Evolutionary conservation across 2,797 vertebrate species (phyloP), one percentile per base, ranked within the genome.

Genomic region (Parotocinclus haroldoi): DNA sequence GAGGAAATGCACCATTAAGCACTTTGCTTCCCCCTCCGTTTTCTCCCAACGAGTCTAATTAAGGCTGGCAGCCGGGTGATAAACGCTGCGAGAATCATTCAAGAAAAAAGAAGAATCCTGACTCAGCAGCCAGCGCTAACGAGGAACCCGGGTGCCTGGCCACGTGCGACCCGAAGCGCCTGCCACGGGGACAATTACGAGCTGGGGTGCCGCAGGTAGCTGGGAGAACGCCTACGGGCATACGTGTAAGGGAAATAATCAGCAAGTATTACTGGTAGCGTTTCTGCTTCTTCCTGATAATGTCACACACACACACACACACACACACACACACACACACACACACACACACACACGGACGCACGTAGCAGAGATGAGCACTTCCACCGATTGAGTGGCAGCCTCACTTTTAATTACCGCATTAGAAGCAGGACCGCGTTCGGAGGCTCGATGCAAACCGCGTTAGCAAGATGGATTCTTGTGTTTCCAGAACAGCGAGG

Each of bases 61-160:
- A 87, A 81, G 80, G 84, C 76, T 37, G 66, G 62, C 54, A 73
- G 71, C 72, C 44, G 58, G 73, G 72, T 74, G 77, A 80, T 82
- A 78, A 79, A 82, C 76, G 78, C 69, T 65, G 58, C 19, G 66
- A 73, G 83, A 79, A 88, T 90, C 86, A 88, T 91, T 89, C n/a
- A 88, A 87, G 87, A 27, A 56, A 84, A 84, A 79, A 84, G 67
- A n/a, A n/a, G n/a, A n/a, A n/a, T n/a, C 81, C 87, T 89, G 88
- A 91, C 78, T 90, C 87, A 89, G 89, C 83, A 83, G 74, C 72
- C 59, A 38, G 60, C 36, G 10, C 60, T 74, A 66, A 66, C 63
- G 7, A 60, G 70, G 67, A 72, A 55, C 58, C 18, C 18, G 55
- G 65, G 58, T 40, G 54, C 68, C 56, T 72, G 52, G 27, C 58